Conservation (phyloP, 2,797 vertebrate species). For the Pipistrellus pygmaeus region DNA sequence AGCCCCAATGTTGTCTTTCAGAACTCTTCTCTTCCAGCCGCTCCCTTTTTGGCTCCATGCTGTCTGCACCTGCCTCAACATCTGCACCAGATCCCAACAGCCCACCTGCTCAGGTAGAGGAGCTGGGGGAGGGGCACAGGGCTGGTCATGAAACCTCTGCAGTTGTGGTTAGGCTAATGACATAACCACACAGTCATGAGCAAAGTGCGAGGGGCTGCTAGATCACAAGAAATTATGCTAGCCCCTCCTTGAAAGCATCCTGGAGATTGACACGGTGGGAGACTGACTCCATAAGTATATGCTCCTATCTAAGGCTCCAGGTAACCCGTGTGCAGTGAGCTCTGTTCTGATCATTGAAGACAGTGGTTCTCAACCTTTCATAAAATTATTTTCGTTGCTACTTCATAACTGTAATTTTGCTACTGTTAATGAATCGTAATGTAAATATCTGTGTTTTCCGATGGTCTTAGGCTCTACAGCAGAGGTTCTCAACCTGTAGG, state of each 20-base stretch:
- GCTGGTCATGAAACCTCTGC: not conserved
- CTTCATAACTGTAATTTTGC: too few species aligned
- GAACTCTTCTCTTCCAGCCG: conserved; percentile 96
- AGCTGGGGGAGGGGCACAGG: conserved; percentile 5
- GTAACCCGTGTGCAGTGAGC: not conserved
- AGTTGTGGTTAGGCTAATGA: not conserved
- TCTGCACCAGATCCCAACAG: conserved; percentile 90
- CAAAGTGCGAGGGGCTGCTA: not conserved
- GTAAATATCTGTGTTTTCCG: too few species aligned
- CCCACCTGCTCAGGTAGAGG: conserved; percentile 94
- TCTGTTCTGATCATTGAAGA: not conserved
- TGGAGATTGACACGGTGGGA: not conserved
- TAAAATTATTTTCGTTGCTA: too few species aligned
- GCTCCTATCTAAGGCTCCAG: not conserved
- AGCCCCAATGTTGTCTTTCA: conserved; percentile 83
- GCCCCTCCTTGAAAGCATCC: too few species aligned
- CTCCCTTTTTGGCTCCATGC: conserved; percentile 88
- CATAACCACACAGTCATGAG: not conserved
- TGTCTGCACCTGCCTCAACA: conserved; percentile 89
- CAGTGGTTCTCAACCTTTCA: too few species aligned
- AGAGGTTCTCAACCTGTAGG: too few species aligned
- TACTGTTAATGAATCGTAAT: too few species aligned
- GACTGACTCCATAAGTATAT: rapidly evolving
- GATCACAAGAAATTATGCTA: not conserved
- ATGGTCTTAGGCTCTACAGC: too few species aligned